A percentile compares a stretch with the other conserved stretches of the same genome.
phyloP scores from a whole-genome alignment of 2,888 invertebrate genomes.

The Andrena bucephala region DNA sequence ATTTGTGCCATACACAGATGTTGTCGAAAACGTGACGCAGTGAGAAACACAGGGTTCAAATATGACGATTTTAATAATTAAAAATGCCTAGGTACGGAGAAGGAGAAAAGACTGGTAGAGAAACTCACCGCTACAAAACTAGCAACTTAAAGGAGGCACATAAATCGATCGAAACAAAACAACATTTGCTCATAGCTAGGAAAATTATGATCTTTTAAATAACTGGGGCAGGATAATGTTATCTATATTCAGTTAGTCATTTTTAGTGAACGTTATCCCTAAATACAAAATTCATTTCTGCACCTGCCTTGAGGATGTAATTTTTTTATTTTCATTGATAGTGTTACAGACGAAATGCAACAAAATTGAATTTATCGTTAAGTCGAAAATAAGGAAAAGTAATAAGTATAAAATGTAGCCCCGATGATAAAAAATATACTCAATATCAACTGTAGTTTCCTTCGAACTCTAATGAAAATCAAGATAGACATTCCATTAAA shows the following conservation, averaged over 20 bases:
- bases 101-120: conserved; percentile 83
- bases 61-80: conserved; percentile 78
- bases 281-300: conserved; percentile 30
- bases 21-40: conserved; percentile 62
- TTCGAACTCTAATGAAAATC: conserved; percentile 49
- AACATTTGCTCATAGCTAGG: conserved; percentile 76
- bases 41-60: conserved; percentile 73
- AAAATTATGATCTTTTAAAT: conserved; percentile 55
- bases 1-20: conserved; percentile 79
- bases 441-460: conserved; percentile 57
- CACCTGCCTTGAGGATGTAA: conserved; percentile 12
- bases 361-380: conserved; percentile 47
- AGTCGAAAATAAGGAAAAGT: conserved; percentile 35
- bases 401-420: conserved; percentile 57
- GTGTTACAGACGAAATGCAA: conserved; percentile 21
- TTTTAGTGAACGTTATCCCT: conserved; percentile 41
- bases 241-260: conserved; percentile 43
- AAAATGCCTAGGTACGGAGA: conserved; percentile 80
- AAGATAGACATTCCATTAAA: conserved; percentile 70
- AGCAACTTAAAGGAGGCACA: conserved; percentile 68
- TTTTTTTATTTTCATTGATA: conserved; percentile 26
- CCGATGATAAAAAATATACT: conserved; percentile 63
- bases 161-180: conserved; percentile 68
- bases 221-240: conserved; percentile 42
- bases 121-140: conserved; percentile 76